Base-by-base conservation (phyloP, 1,140 invertebrate species). In the Vollenhovia emeryi region DNA sequence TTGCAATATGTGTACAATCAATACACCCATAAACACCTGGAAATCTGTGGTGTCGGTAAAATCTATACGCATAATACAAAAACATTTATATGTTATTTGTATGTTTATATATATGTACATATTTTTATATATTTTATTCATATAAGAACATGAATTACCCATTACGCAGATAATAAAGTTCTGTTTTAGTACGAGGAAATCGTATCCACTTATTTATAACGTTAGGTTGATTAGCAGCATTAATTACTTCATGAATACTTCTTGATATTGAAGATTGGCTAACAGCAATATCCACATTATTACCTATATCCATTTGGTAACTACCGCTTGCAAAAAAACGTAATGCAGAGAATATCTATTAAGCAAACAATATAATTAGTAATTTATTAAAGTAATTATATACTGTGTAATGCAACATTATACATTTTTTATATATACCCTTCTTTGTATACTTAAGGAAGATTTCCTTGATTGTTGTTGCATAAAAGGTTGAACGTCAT, bases 11-110 rank as follows among this genome's bases (percentile, higher is more conserved):
- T 60, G 27, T 30, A 7, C 59, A 60, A 55, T 55, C 52, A 55
- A 55, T 55, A 55, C 52, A 55, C 9, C 52, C 52, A 55, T 55
- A 55, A 55, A 55, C 52, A 55, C 52, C 52, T 55, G 52, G 52
- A 8, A 55, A 55, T 55, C 52, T 55, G 52, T 55, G 52, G 21
- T 55, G 21, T 3, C 52, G 52, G n/a, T 55, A 55, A 48, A 48
- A 48, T 48, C 45, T 48, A 48, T 48, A 43, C 13, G 43, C 13
- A 43, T 43, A 43, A 43, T 43, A 43, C 43, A 43, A 43, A 43
- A 43, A 50, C n/a, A 50, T 50, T 50, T 50, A 50, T 50, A 43
- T 43, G 36, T 13, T 0, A 43, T 11, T 13, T 43, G 43, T 43
- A 43, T 13, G 43, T 43, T 7, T 40, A 40, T 45, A 52, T 52